Evolutionary conservation across 2,797 vertebrate species (phyloP).

Genomic region (Schizothorax lantsangensis): DNA sequence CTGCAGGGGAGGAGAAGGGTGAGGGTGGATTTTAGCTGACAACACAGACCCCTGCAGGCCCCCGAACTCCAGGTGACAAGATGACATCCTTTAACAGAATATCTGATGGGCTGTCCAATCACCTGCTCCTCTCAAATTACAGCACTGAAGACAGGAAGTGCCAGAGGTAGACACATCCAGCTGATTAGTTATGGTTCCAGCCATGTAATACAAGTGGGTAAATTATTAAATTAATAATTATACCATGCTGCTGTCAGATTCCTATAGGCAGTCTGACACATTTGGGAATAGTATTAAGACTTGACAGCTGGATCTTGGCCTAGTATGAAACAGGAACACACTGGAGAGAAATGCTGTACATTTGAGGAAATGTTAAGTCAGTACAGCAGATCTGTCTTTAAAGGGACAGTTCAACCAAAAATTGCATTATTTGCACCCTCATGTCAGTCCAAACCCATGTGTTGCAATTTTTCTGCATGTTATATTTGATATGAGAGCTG

Average conservation of each 20-base stretch:
- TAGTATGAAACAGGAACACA: conserved; percentile 18
- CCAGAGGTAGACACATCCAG: conserved; percentile 34
- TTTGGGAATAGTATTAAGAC: conserved; percentile 24
- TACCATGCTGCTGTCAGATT: conserved; percentile 36
- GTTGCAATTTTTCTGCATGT: background rate
- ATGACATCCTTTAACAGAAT: conserved; percentile 53
- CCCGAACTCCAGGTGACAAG: conserved; percentile 45
- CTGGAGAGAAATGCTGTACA: conserved; percentile 10
- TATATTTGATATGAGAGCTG: background rate
- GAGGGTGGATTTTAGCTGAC: conserved; percentile 36
- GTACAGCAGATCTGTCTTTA: background rate
- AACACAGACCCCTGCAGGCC: conserved; percentile 35
- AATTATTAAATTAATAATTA: conserved; percentile 49
- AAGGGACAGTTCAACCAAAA: background rate
- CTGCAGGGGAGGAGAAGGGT: conserved; percentile 12
- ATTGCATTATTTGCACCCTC: background rate
- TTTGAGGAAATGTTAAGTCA: background rate
- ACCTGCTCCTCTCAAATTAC: conserved; percentile 42
- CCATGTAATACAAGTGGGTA: conserved; percentile 34
- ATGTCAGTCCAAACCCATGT: background rate
- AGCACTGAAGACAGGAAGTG: conserved; percentile 42
- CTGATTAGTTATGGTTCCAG: conserved; percentile 50
- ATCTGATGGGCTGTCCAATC: conserved; percentile 43
- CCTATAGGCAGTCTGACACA: conserved; percentile 51
- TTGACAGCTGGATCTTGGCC: conserved; percentile 19